Percentiles rank a stretch among this genome's conserved stretches.
Conservation (phyloP, 1,140 invertebrate genomes). For the Diorhabda carinulata region DNA sequence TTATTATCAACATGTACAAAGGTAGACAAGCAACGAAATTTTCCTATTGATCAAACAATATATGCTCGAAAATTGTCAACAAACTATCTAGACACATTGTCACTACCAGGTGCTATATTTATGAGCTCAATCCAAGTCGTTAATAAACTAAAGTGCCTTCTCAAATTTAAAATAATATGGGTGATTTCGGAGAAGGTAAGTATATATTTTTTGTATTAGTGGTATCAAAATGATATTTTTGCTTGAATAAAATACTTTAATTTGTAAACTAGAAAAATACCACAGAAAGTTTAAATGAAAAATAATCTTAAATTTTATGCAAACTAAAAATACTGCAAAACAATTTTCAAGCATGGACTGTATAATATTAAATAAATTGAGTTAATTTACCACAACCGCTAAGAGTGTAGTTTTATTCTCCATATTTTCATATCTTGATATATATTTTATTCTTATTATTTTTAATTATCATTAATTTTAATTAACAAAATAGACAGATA, state of each 20-base stretch:
- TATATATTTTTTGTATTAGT: not conserved
- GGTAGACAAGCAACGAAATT: not conserved
- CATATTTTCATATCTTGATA: no score
- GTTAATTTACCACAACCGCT: no score
- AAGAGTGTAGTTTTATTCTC: no score
- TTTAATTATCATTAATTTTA: no score
- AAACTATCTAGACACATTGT: not conserved
- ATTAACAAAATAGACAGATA: no score
- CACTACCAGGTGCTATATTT: not conserved
- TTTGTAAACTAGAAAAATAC: not conserved
- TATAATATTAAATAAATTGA: not conserved
- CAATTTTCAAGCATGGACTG: not conserved
- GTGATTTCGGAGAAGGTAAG: constrained; percentile 1
- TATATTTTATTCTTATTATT: no score
- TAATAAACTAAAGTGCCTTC: not conserved
- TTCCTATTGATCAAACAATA: not conserved
- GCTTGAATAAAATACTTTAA: not conserved
- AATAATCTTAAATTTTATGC: not conserved
- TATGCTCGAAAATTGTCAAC: not conserved
- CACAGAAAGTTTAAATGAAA: not conserved
- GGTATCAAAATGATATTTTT: not conserved
- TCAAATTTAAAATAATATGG: not conserved
- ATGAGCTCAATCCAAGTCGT: not conserved
- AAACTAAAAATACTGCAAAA: not conserved
- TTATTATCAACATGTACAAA: no score